These are phyloP conservation scores for Sakesphorus luctuosus DNA, from an alignment of 2,113 vertebrate genomes.

Conservation along the genomic window DNA sequence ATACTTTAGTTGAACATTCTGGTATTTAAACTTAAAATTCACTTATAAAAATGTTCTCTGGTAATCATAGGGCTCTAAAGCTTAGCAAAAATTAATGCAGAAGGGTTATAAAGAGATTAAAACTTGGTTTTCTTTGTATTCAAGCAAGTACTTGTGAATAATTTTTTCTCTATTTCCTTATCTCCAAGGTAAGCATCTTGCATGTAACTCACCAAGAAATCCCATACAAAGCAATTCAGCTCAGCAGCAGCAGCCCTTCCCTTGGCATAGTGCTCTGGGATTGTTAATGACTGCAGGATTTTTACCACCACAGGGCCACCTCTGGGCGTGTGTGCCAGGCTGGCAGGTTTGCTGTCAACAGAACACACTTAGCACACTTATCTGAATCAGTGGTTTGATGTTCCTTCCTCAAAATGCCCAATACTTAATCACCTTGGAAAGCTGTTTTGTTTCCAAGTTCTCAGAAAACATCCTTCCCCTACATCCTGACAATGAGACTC, in stretches of 20 bases:
- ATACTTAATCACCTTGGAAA: background rate
- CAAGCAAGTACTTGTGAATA: background rate
- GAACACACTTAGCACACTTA: background rate
- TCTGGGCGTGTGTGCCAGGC: too few species aligned
- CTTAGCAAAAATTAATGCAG: background rate
- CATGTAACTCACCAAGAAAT: background rate
- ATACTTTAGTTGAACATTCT: background rate
- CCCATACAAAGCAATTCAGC: background rate
- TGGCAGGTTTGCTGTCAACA: background rate
- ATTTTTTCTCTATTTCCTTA: background rate
- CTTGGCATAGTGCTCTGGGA: background rate
- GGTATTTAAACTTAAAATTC: slow-evolving; percentile 12
- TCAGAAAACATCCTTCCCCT: background rate
- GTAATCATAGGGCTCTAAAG: background rate
- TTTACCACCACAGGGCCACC: background rate
- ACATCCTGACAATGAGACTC: accelerated
- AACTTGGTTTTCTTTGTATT: slow-evolving; percentile 15
- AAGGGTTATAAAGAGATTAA: slow-evolving; percentile 13
- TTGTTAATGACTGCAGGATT: background rate
- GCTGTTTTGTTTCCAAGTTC: background rate
- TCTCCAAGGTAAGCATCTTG: background rate
- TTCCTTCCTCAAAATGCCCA: background rate
- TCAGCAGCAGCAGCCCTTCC: background rate
- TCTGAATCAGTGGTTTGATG: background rate
- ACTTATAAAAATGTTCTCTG: background rate